Conservation (phyloP, 2,888 invertebrate species). For the Lucinisca nassula region DNA sequence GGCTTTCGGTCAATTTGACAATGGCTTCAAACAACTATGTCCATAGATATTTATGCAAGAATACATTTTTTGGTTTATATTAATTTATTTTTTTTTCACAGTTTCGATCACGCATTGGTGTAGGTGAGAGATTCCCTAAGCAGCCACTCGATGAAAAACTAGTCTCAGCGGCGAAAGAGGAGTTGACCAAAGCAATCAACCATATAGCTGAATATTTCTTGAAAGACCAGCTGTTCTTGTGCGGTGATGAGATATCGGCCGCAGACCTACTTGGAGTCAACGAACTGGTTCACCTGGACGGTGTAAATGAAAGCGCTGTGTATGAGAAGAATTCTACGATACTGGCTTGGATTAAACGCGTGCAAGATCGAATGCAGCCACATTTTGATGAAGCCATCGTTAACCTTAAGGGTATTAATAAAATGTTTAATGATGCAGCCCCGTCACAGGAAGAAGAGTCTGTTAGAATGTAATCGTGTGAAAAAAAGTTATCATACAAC, state of each 20-base stretch:
- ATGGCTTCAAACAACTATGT: too few species aligned
- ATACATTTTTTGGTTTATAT: too few species aligned
- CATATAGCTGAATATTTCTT: constrained; percentile 81
- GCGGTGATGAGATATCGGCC: constrained; percentile 80
- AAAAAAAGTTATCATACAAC: too few species aligned
- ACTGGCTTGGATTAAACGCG: constrained; percentile 80
- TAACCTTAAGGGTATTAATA: constrained; percentile 37
- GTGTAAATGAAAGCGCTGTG: constrained; percentile 75
- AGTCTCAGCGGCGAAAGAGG: constrained; percentile 34
- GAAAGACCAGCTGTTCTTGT: constrained; percentile 74
- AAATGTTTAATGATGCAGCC: constrained; percentile 1
- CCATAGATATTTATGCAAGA: too few species aligned
- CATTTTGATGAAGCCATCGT: constrained; percentile 74
- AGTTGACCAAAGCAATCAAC: constrained; percentile 25
- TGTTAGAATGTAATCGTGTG: too few species aligned
- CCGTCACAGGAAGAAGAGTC: too few species aligned
- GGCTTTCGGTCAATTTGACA: too few species aligned
- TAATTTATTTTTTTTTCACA: constrained; percentile 18
- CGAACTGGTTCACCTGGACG: constrained; percentile 84
- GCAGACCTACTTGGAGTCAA: constrained; percentile 82
- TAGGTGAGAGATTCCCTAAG: constrained; percentile 24
- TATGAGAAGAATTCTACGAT: constrained; percentile 76
- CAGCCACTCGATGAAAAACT: constrained; percentile 52
- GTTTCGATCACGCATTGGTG: constrained; percentile 41
- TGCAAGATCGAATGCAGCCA: constrained; percentile 73